phyloP scores from a whole-genome alignment of 2,113 vertebrate genomes.

The Lampris incognitus region DNA sequence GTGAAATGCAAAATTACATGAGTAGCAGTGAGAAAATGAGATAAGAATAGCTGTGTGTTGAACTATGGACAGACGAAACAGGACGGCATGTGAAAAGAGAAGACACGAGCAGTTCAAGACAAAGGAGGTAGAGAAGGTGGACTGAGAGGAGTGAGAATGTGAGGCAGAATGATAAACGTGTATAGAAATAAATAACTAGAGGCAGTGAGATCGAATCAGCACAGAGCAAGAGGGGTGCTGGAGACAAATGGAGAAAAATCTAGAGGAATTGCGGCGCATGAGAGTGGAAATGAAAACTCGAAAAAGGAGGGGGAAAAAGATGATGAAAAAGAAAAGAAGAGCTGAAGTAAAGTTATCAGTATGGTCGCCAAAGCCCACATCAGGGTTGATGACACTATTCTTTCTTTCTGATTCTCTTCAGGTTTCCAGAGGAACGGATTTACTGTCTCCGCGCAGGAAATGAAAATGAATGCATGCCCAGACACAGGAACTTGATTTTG shows the following conservation, averaged over 20 bases:
- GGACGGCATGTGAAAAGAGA: too few relatives aligned
- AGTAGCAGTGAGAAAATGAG: too few relatives aligned
- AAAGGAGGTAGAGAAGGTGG: neutral
- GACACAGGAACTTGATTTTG: slow-evolving; percentile 1
- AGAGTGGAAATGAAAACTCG: neutral
- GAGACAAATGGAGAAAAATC: neutral
- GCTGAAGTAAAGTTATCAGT: slow-evolving; percentile 25
- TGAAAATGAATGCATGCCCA: slow-evolving; percentile 8
- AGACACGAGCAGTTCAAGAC: too few relatives aligned
- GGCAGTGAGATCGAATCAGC: neutral
- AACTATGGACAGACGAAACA: too few relatives aligned
- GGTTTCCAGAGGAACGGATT: slow-evolving; percentile 38
- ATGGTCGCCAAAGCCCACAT: slow-evolving; percentile 28
- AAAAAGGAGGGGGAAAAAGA: neutral
- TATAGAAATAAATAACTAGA: neutral
- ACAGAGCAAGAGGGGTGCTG: neutral
- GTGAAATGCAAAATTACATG: too few relatives aligned
- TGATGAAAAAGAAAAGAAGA: neutral
- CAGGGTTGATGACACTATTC: neutral
- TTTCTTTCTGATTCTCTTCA: slow-evolving; percentile 43
- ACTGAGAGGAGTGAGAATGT: neutral
- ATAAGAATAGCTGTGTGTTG: too few relatives aligned
- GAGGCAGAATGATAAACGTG: neutral
- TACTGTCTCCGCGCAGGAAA: slow-evolving; percentile 1
- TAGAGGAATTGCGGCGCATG: neutral